Evolutionary conservation across 2,113 vertebrate species (phyloP).

Genomic region (Ptilonorhynchus violaceus): DNA sequence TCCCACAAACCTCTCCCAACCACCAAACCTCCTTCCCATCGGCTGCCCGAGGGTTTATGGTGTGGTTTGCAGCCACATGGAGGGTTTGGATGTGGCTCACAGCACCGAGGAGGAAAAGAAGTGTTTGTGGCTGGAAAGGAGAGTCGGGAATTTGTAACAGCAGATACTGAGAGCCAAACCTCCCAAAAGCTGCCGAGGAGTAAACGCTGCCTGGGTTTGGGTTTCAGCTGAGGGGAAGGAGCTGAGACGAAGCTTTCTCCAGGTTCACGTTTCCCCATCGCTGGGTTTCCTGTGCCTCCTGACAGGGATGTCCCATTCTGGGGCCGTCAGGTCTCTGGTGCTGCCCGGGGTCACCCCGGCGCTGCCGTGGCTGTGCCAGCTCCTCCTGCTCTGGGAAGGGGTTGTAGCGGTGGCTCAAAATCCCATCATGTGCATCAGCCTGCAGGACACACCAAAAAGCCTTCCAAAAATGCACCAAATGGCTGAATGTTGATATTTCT

Average conservation of each 20-base stretch:
- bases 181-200: neutral
- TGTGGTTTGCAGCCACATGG: conserved; percentile 38
- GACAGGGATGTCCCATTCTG: neutral
- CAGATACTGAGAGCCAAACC: neutral
- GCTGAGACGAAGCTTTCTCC: neutral
- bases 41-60: neutral
- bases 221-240: neutral
- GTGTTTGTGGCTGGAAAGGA: neutral
- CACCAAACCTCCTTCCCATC: neutral
- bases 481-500: neutral
- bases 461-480: neutral
- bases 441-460: neutral
- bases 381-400: neutral
- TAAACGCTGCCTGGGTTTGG: neutral
- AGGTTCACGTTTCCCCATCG: neutral
- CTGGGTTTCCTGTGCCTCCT: neutral
- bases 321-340: accelerated
- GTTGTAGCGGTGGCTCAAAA: neutral
- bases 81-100: conserved; percentile 3
- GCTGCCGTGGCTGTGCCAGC: neutral
- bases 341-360: neutral
- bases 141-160: neutral
- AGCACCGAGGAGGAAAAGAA: neutral
- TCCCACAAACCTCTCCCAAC: conserved; percentile 9
- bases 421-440: neutral